These are phyloP conservation scores for Egretta garzetta DNA, from an alignment of 2,113 vertebrate species.

Conservation along the genomic window DNA sequence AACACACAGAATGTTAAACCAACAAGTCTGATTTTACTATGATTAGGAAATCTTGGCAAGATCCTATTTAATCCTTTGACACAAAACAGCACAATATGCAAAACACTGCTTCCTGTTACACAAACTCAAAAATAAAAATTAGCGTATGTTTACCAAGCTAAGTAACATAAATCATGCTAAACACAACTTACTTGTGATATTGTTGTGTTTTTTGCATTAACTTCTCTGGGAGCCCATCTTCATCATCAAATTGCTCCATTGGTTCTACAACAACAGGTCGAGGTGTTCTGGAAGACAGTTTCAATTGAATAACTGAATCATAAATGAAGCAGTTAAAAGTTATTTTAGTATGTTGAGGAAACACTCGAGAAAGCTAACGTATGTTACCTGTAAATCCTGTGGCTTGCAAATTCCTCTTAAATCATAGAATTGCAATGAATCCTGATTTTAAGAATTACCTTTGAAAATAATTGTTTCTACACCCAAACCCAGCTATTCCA, in stretches of 20 bases:
- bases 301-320: neutral
- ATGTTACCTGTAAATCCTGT: neutral
- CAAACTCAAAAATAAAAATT: neutral
- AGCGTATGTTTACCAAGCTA: neutral
- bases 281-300: slow-evolving; percentile 83
- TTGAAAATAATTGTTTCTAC: neutral
- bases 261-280: slow-evolving; percentile 95
- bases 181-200: slow-evolving; percentile 89
- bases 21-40: neutral
- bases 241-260: slow-evolving; percentile 93
- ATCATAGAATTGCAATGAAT: neutral
- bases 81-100: neutral
- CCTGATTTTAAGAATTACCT: neutral
- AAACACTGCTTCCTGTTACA: neutral
- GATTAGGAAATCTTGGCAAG: neutral
- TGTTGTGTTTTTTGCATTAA: slow-evolving; percentile 91
- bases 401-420: neutral
- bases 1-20: neutral
- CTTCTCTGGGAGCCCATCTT: slow-evolving; percentile 95
- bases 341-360: neutral
- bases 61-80: neutral
- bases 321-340: neutral
- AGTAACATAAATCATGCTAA: neutral
- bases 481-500: neutral
- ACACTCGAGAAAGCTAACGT: neutral